Base-by-base conservation (phyloP, 2,888 invertebrate species). In the Ectemnius continuus region DNA sequence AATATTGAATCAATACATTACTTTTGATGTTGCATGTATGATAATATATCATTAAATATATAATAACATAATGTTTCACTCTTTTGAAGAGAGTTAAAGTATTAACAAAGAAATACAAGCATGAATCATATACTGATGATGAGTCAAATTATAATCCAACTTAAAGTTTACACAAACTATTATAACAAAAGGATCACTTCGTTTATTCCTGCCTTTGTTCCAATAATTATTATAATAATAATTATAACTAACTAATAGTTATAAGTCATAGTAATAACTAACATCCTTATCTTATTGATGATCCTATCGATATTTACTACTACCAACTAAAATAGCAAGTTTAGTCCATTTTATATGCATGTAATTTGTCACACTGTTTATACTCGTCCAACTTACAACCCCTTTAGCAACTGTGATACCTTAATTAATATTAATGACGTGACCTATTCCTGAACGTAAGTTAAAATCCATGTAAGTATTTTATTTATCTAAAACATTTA, bases 341-440 rank as follows among this genome's bases (percentile, higher is more conserved):
- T 36, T 36, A 6, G 36, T 36, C 36, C 36, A 36, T 59, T 66
- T 18, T 36, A 71, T 62, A 76, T 64, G 36, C 45, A 58, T 61
- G 66, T 62, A 76, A 75, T 65, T 60, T 75, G 72, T 76, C 68
- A 47, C 65, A 5, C 16, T 64, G 5, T 60, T 36, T 20, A 18
- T 61, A 46, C 8, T 60, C 23, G 16, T 60, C 14, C 14, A 56
- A 14, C 59, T 65, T 60, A 11, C 56, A 75, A 68, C 46, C 62
- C 60, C 68, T 75, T 66, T 66, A 13, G 62, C 72, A 75, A 76
- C 67, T 73, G 36, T 11, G 23, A 36, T 60, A 59, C 36, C 48
- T 23, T 60, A 3, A 8, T 14, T 26, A 36, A 52, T 14, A 14
- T 26, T 36, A 16, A 56, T 2, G 5, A 13, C 4, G 26, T 2